Base-by-base conservation (phyloP, 2,888 invertebrate species). In the Agrotis segetum region DNA sequence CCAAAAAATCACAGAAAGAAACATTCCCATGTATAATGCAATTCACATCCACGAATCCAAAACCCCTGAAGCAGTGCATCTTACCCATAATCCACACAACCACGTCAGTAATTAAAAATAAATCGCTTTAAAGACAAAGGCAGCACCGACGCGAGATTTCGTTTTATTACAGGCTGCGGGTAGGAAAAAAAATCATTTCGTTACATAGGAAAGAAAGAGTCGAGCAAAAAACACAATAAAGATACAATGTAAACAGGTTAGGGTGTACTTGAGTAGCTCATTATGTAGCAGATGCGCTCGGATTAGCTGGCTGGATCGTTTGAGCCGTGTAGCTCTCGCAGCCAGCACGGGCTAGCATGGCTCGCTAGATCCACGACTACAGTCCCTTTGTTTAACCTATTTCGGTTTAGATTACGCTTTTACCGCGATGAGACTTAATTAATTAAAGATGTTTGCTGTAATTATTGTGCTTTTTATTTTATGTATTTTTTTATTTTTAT, bases 231-330 rank as follows among this genome's bases (percentile, higher is more conserved):
- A 95, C 95, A 95, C 95, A 96, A 96, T 96, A 96, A 96, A 96
- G 96, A 95, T 92, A 96, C 96, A 95, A 94, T 95, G 96, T 96
- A 96, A 96, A 96, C 96, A 96, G 95, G 96, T 96, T 96, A 96
- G 91, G 91, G 93, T 88, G 95, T 94, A 95, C 96, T 96, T 95
- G 96, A 96, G 96, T 93, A 92, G 95, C 96, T 96, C 96, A 96
- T 96, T 96, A 96, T 91, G 90, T 84, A 88, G 92, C 92, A 94
- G 95, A 95, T 95, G 94, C 94, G 92, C 85, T 85, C 86, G 93
- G 92, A 94, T 95, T 95, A 95, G 94, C 90, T 90, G 91, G 88
- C 87, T 92, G 89, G 90, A 78, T 90, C 90, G 89, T 88, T 89
- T 87, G 89, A 87, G 87, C 86, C 71, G 77, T 83, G 72, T 78